Conservation (phyloP, 1,140 invertebrate species). For the Panulirus ornatus region DNA sequence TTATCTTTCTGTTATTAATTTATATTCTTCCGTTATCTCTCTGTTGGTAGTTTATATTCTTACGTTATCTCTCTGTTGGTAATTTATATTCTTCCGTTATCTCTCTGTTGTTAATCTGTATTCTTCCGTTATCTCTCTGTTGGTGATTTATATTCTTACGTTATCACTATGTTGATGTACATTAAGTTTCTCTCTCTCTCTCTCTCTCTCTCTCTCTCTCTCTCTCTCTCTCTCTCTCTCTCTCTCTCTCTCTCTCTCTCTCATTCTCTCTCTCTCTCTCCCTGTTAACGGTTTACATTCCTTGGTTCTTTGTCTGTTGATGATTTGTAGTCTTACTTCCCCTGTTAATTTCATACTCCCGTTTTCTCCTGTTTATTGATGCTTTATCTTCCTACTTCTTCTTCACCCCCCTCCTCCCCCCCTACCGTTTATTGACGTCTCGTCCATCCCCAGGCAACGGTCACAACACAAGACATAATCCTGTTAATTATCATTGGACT, state of each 20-base stretch:
- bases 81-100: neutral
- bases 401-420: neutral
- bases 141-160: too few species aligned
- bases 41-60: too few species aligned
- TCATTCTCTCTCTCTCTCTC: slow-evolving; percentile 32
- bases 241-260: slow-evolving; percentile 45
- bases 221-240: slow-evolving; percentile 41
- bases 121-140: too few species aligned
- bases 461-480: too few species aligned
- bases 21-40: too few species aligned
- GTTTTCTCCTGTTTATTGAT: neutral
- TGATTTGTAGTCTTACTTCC: neutral
- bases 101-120: neutral
- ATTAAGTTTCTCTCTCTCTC: slow-evolving; percentile 6
- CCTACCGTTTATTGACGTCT: too few species aligned
- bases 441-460: too few species aligned
- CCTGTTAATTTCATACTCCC: neutral
- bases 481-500: too few species aligned
- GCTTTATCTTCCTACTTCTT: neutral
- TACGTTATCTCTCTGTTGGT: too few species aligned
- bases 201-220: slow-evolving; percentile 34
- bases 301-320: neutral
- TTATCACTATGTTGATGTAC: too few species aligned
- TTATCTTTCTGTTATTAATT: too few species aligned
- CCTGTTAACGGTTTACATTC: neutral